Percentiles rank a stretch among this genome's conserved stretches.
Evolutionary conservation across 2,888 invertebrate genomes (phyloP).

Genomic region (Aproaerema taeniolella): DNA sequence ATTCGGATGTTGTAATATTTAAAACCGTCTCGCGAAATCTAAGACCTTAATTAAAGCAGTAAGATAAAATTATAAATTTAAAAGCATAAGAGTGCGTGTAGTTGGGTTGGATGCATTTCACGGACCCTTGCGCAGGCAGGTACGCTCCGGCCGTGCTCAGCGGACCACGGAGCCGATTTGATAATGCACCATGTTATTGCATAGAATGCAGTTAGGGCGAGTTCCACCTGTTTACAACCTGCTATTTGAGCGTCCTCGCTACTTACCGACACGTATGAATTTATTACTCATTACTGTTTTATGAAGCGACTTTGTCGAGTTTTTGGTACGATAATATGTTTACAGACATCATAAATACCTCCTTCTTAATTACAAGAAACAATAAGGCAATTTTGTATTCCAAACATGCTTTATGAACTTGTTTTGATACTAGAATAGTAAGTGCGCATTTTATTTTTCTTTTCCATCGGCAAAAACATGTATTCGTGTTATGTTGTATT

Average conservation of each 20-base stretch:
- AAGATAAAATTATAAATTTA: not conserved
- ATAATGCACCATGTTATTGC: constrained; percentile 50
- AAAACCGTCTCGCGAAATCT: too few species aligned
- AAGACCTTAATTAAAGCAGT: not conserved
- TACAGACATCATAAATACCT: not conserved
- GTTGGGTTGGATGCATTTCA: constrained; percentile 44
- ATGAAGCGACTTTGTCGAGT: not conserved
- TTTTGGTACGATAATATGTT: not conserved
- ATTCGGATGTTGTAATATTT: too few species aligned
- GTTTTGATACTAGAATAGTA: constrained; percentile 7
- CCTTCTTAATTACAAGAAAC: not conserved
- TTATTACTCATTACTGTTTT: not conserved
- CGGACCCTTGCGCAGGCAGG: constrained; percentile 58
- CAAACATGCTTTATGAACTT: not conserved
- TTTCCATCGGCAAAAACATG: not conserved
- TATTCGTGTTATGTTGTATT: constrained; percentile 2
- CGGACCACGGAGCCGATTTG: constrained; percentile 57
- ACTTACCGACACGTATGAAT: not conserved
- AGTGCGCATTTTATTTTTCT: constrained; percentile 2
- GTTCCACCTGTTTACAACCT: constrained; percentile 44
- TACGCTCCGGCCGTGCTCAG: constrained; percentile 46
- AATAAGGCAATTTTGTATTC: not conserved
- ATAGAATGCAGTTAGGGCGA: constrained; percentile 40
- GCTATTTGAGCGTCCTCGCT: constrained; percentile 30
- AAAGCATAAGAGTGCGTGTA: not conserved